Evolutionary conservation across 2,113 vertebrate genomes (phyloP).

Genomic region (Brachypteracias leptosomus): DNA sequence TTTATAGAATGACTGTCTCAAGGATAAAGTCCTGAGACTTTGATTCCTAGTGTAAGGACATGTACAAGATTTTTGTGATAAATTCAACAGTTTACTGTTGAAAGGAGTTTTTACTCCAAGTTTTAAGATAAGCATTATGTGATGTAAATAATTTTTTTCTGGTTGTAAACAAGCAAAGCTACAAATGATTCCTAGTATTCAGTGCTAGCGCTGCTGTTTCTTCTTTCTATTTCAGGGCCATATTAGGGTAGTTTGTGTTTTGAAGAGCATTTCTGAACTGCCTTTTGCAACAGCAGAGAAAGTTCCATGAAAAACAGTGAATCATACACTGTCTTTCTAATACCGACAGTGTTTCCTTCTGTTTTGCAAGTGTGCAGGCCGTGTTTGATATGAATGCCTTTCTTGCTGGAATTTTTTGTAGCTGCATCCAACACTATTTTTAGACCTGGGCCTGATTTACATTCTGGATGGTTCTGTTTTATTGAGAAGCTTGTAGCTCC

Average conservation of each 20-base stretch:
- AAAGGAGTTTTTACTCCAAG: neutral
- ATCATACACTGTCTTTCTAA: neutral
- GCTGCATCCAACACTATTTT: neutral
- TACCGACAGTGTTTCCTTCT: neutral
- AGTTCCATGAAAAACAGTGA: slow-evolving; percentile 9
- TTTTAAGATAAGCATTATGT: neutral
- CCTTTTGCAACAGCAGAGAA: neutral
- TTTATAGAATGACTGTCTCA: neutral
- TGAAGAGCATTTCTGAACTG: neutral
- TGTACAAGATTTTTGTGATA: neutral
- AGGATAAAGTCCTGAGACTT: neutral
- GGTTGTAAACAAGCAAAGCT: neutral
- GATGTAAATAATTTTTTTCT: neutral
- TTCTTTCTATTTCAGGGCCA: neutral
- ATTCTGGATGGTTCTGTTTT: neutral
- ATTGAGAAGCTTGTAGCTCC: neutral
- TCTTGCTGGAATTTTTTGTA: neutral
- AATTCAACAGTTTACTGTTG: neutral
- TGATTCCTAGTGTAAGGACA: neutral
- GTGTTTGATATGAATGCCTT: neutral
- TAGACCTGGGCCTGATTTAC: neutral
- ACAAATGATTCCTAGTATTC: neutral
- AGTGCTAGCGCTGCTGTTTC: neutral
- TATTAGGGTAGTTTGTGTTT: neutral
- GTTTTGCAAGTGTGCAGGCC: neutral